Evolutionary conservation across 2,113 vertebrate genomes (phyloP).

Genomic region (Polypterus senegalus): DNA sequence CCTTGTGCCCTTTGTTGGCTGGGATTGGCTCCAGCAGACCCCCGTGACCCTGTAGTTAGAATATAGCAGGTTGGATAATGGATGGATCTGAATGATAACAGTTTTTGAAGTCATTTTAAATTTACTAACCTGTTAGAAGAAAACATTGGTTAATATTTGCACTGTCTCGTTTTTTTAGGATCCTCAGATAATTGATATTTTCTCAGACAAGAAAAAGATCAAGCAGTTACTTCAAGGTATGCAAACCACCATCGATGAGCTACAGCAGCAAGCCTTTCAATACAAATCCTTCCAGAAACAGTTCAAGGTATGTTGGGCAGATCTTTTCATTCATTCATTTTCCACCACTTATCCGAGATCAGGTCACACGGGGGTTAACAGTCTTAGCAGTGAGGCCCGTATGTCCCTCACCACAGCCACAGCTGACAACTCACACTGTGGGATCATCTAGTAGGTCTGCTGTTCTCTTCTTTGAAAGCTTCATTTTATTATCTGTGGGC

Average conservation of each 20-base stretch:
- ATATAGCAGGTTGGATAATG: too few relatives aligned
- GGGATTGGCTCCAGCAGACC: too few relatives aligned
- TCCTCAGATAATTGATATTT: slow-evolving; percentile 57
- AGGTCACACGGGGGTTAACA: too few relatives aligned
- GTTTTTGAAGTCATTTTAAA: too few relatives aligned
- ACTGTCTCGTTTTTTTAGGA: slow-evolving; percentile 42
- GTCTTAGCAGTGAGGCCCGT: too few relatives aligned
- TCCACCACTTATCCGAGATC: too few relatives aligned
- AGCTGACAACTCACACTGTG: too few relatives aligned
- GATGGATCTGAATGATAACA: too few relatives aligned
- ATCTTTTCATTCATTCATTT: background rate
- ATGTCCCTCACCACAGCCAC: too few relatives aligned
- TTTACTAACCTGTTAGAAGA: too few relatives aligned
- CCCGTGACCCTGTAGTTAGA: too few relatives aligned
- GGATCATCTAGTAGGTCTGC: background rate
- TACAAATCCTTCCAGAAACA: slow-evolving; percentile 67
- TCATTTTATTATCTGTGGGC: background rate
- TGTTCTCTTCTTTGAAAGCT: background rate
- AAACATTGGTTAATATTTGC: background rate
- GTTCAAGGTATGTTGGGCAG: slow-evolving; percentile 53
- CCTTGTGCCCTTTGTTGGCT: too few relatives aligned
- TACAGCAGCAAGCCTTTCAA: slow-evolving; percentile 56
- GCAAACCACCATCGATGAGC: slow-evolving; percentile 53
- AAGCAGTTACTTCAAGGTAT: slow-evolving; percentile 44
- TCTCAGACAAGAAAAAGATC: slow-evolving; percentile 45